These are phyloP conservation scores for Thunnus albacares DNA, from an alignment of 2,797 vertebrate species.

Conservation along the genomic window DNA sequence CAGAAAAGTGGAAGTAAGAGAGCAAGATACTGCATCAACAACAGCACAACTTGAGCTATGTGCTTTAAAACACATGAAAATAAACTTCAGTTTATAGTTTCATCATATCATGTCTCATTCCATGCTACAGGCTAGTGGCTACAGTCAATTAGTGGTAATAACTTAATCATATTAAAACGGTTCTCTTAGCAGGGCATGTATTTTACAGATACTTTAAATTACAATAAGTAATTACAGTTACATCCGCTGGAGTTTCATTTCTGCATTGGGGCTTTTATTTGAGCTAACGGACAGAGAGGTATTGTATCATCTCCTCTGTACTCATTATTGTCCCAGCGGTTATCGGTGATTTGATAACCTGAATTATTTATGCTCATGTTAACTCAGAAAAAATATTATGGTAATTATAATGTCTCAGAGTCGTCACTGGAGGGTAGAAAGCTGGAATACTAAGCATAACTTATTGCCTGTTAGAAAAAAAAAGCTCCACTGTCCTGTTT, in stretches of 20 bases:
- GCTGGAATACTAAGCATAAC: slow-evolving; percentile 8
- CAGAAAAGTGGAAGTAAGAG: not conserved
- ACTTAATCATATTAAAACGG: slow-evolving; percentile 56
- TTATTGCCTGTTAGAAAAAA: slow-evolving; percentile 24
- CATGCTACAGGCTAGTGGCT: slow-evolving; percentile 24
- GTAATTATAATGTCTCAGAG: slow-evolving; percentile 61
- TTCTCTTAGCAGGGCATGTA: slow-evolving; percentile 28
- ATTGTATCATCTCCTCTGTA: slow-evolving; percentile 37
- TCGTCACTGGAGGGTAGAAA: slow-evolving; percentile 45
- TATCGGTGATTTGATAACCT: slow-evolving; percentile 61
- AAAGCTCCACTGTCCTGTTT: not conserved
- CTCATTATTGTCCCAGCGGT: slow-evolving; percentile 49
- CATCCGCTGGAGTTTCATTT: slow-evolving; percentile 38
- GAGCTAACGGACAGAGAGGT: slow-evolving; percentile 38
- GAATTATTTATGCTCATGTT: slow-evolving; percentile 65
- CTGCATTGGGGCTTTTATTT: slow-evolving; percentile 39
- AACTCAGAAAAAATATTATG: slow-evolving; percentile 50
- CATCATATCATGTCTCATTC: slow-evolving; percentile 20
- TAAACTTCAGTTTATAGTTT: slow-evolving; percentile 38
- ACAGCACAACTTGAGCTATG: slow-evolving; percentile 4
- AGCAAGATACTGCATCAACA: slow-evolving; percentile 4
- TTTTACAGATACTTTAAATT: slow-evolving; percentile 45
- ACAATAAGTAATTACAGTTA: slow-evolving; percentile 52
- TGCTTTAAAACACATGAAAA: slow-evolving; percentile 35
- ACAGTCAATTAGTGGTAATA: slow-evolving; percentile 57